A percentile compares a stretch with the other conserved stretches of the same genome.
Evolutionary conservation across 2,888 invertebrate genomes (phyloP).

Genomic region (Psylliodes chrysocephalus): DNA sequence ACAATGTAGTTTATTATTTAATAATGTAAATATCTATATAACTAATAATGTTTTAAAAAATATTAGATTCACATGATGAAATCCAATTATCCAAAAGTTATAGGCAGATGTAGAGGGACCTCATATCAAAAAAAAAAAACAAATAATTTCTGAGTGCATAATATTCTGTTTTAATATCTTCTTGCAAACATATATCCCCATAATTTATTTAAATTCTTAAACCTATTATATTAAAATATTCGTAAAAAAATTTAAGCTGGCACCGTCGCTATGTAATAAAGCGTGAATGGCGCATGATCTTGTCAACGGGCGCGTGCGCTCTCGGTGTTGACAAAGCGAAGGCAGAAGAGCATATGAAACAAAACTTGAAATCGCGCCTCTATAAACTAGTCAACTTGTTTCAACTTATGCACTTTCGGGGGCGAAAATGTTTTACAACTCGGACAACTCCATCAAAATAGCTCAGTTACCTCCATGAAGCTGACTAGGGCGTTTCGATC

Average conservation of each 20-base stretch:
- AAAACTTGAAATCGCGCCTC: slow-evolving; percentile 55
- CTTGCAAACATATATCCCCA: too few species aligned
- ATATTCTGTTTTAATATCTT: too few species aligned
- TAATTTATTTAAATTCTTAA: background rate
- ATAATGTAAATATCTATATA: too few species aligned
- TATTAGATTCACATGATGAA: too few species aligned
- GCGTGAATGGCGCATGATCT: slow-evolving; percentile 76
- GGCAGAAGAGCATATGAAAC: slow-evolving; percentile 62
- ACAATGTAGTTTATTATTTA: too few species aligned
- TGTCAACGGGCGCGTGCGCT: slow-evolving; percentile 48
- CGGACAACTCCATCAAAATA: slow-evolving; percentile 34
- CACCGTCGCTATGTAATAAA: slow-evolving; percentile 11
- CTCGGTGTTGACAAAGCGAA: slow-evolving; percentile 53
- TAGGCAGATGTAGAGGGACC: too few species aligned
- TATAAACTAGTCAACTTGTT: slow-evolving; percentile 52
- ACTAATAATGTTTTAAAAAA: too few species aligned
- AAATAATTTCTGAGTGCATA: too few species aligned
- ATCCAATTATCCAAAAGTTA: too few species aligned
- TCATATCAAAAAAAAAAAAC: too few species aligned
- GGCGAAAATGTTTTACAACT: slow-evolving; percentile 46
- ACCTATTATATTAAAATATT: background rate
- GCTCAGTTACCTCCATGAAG: slow-evolving; percentile 41
- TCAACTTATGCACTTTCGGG: slow-evolving; percentile 46
- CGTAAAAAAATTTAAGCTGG: background rate
- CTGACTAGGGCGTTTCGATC: slow-evolving; percentile 27